Evolutionary conservation across 2,797 vertebrate species (phyloP).

Genomic region (Otus scops): DNA sequence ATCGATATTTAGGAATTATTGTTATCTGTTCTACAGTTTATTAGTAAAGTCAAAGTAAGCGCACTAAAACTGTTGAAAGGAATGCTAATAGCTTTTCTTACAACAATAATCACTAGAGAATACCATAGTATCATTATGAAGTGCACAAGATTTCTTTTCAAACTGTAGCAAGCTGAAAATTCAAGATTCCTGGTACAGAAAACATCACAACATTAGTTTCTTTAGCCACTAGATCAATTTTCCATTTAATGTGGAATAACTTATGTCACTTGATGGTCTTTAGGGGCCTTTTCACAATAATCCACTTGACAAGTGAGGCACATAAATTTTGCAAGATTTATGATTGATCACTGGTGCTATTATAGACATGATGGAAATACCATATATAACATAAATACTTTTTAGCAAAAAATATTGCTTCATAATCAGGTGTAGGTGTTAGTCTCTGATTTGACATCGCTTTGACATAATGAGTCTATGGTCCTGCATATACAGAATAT

Average conservation of each 20-base stretch:
- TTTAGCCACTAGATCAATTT: slow-evolving; percentile 42
- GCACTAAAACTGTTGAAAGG: neutral
- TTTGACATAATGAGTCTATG: slow-evolving; percentile 52
- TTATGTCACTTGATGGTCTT: slow-evolving; percentile 14
- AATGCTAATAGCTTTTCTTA: neutral
- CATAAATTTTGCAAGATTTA: neutral
- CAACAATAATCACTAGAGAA: neutral
- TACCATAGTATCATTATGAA: neutral
- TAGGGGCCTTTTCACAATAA: slow-evolving; percentile 10
- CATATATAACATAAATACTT: slow-evolving; percentile 20
- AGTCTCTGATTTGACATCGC: slow-evolving; percentile 25
- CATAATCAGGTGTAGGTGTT: slow-evolving; percentile 49
- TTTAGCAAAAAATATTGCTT: slow-evolving; percentile 37
- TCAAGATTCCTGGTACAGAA: neutral
- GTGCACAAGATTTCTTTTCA: neutral
- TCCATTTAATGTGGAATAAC: slow-evolving; percentile 39
- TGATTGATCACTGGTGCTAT: slow-evolving; percentile 37
- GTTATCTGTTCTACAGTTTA: neutral
- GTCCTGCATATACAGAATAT: slow-evolving; percentile 38
- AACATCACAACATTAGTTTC: neutral
- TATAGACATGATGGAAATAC: slow-evolving; percentile 49
- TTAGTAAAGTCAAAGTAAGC: neutral
- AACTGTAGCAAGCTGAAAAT: neutral
- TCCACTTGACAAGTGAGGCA: slow-evolving; percentile 5
- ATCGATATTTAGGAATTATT: neutral